Evolutionary conservation across 2,797 vertebrate genomes (phyloP).

Genomic region (Chelonia mydas): DNA sequence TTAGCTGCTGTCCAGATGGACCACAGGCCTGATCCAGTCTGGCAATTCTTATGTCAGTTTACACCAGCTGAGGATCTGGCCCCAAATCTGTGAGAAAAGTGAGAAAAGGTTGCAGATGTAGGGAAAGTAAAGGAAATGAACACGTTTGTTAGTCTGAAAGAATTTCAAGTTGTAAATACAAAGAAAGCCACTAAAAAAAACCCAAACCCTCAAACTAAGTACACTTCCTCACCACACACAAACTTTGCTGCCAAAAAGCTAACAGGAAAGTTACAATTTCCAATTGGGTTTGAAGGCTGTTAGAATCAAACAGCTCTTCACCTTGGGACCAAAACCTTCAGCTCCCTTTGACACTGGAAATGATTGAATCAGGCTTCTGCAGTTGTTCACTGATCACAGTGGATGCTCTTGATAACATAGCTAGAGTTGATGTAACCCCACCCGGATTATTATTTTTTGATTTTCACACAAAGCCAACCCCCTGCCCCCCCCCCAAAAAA

Average conservation of each 20-base stretch:
- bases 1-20: background rate
- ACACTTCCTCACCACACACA: background rate
- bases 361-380: background rate
- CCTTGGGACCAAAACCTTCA: background rate
- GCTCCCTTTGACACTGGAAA: background rate
- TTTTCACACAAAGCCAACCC: background rate
- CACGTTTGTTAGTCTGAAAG: background rate
- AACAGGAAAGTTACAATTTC: background rate
- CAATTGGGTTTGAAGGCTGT: background rate
- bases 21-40: background rate
- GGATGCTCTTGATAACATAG: background rate
- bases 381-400: background rate
- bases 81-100: background rate
- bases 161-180: background rate
- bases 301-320: background rate
- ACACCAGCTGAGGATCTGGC: background rate
- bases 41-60: background rate
- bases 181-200: background rate
- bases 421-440: background rate
- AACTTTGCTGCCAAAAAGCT: background rate
- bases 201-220: background rate
- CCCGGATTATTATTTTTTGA: background rate
- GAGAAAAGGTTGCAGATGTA: background rate
- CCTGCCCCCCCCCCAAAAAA: too few species aligned
- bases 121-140: background rate